Conservation (phyloP, 2,113 vertebrate species). For the Machaerirhynchus nigripectus region DNA sequence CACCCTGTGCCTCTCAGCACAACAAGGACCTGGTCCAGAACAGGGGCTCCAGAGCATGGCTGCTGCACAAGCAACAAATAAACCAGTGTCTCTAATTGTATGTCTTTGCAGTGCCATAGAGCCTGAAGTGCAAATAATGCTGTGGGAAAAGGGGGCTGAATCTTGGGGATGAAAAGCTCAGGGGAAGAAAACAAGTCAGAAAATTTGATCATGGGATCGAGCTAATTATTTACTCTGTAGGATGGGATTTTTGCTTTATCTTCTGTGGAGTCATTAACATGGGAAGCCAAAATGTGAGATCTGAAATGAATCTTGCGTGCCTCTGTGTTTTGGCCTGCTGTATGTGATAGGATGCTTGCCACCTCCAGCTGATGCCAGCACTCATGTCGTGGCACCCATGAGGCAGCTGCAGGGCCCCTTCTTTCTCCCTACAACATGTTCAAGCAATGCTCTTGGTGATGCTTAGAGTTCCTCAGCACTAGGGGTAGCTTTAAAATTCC, state of each 20-base stretch:
- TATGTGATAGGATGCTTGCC: not conserved
- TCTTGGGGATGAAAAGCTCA: not conserved
- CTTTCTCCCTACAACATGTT: rapidly evolving
- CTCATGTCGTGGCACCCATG: not conserved
- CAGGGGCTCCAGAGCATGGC: not conserved
- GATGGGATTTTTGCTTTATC: not conserved
- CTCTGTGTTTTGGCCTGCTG: not conserved
- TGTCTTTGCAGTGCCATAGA: not conserved
- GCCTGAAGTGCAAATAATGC: not conserved
- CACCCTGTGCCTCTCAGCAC: not conserved
- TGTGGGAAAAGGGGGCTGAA: not conserved
- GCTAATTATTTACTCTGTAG: not conserved
- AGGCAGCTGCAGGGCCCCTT: not conserved
- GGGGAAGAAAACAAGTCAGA: not conserved
- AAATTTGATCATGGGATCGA: not conserved
- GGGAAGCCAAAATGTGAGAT: not conserved
- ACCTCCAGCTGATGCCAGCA: not conserved
- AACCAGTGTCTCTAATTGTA: not conserved
- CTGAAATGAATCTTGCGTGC: not conserved
- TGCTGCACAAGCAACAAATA: not conserved
- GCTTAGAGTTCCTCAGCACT: not conserved
- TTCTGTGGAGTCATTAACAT: not conserved
- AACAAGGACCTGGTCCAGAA: not conserved
- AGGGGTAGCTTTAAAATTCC: not conserved
- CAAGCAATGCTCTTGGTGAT: not conserved